Evolutionary conservation across 2,888 invertebrate genomes (phyloP).

Genomic region (Lithophane semibrunnea): DNA sequence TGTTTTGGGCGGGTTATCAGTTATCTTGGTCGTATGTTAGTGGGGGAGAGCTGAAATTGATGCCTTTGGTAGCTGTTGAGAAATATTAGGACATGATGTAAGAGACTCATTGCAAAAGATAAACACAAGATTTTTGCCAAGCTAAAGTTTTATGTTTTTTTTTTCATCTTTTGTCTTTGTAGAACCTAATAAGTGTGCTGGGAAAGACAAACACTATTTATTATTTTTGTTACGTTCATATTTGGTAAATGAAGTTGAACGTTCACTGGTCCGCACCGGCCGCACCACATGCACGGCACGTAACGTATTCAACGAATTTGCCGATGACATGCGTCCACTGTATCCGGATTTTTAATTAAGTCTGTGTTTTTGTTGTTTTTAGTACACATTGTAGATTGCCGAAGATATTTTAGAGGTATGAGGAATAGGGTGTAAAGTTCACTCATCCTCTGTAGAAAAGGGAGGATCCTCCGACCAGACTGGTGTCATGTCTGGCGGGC

Average conservation of each 20-base stretch:
- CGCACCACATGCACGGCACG: background rate
- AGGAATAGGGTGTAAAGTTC: too few species aligned
- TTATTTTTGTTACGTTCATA: too few species aligned
- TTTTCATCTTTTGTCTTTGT: background rate
- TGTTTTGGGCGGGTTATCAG: slow-evolving; percentile 52
- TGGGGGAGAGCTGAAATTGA: slow-evolving; percentile 32
- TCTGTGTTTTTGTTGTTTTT: too few species aligned
- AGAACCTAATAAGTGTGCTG: too few species aligned
- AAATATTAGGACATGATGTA: slow-evolving; percentile 17
- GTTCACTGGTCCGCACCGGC: background rate
- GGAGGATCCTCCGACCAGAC: background rate
- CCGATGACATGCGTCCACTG: background rate
- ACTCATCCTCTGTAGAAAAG: too few species aligned
- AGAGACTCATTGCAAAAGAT: background rate
- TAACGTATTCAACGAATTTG: background rate
- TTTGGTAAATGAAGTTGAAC: background rate
- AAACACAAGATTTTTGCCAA: background rate
- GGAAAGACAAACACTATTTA: too few species aligned
- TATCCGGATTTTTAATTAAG: background rate
- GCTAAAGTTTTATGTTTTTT: background rate
- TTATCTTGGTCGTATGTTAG: slow-evolving; percentile 29
- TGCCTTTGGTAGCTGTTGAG: slow-evolving; percentile 2
- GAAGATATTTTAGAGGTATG: background rate
- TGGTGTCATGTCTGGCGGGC: too few species aligned
- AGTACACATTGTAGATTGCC: too few species aligned